Evolutionary conservation across 2,888 invertebrate species (phyloP), one percentile per base, ranked within the genome.

Genomic region (Calameuta pallipes): DNA sequence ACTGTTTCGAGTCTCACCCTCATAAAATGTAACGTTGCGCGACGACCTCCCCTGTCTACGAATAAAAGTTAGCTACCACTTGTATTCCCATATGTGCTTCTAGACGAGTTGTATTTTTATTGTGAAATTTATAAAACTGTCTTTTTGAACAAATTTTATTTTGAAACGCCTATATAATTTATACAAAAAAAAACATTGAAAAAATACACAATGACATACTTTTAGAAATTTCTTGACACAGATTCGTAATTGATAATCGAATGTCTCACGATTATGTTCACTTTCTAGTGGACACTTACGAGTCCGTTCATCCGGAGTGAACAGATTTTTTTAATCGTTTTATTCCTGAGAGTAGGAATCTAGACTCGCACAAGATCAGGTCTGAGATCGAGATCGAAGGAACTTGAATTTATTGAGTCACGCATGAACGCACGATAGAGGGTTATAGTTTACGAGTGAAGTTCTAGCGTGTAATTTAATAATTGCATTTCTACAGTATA

Each of bases 21-120:
- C 84, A 82, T 84, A 80, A 80, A 85, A 86, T 81, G 83, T 80
- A 83, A 81, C 85, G 79, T 87, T 86, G 87, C 89, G 86, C 88
- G 88, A 87, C 89, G 86, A 85, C 84, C 85, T 85, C 85, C 86
- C 87, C 85, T 83, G 82, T 83, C 82, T 82, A 82, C 77, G 33
- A 71, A 56, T 56, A 56, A 56, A 56, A 56, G 23, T 56, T 23
- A 23, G 56, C 56, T 56, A 56, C 56, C 23, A 56, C 23, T 2
- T 56, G 9, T 9, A 56, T 56, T 56, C 56, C 9, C 56, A 56
- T 9, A 56, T 9, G 56, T 56, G 23, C 56, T 23, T 23, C 15
- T 2, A 56, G 56, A 56, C 56, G 23, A 23, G 23, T 23, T 56
- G 2, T 9, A 23, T 56, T 56, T 56, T 56, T 56, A 23, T 9